Evolutionary conservation across 2,113 vertebrate genomes (phyloP), one percentile per base, ranked within the genome.

Genomic region (Cephalopholis sonnerati): DNA sequence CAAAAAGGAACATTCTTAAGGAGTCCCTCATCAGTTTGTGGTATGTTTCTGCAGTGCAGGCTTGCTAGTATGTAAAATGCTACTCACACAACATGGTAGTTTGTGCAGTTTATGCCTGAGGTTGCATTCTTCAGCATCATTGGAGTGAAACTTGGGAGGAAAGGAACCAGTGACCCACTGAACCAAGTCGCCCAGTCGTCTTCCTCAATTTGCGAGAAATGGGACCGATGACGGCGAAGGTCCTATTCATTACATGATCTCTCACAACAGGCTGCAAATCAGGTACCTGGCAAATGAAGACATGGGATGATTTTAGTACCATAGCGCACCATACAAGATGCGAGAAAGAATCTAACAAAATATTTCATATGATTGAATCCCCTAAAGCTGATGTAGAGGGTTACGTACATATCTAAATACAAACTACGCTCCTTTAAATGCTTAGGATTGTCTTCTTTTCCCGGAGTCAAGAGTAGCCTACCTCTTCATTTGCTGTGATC

Each of bases 31-130:
- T 20, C 3, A 39, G 22, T 57, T 25, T n/a, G n/a, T n/a, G n/a
- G 39, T 7, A 39, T 9, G 3, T 61, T 29, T 64, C n/a, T 46
- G 20, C 4, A n/a, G 32, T 8, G 20, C n/a, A 22, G 3, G 32
- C 1, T 59, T 18, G 25, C 25, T 44, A 53, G 53, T 59, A 58
- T 25, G 6, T 9, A 10, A 54, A 41, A 55, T 17, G 18, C 3
- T 36, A 87, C 86, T 77, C 65, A 91, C 88, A 91, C 69, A 9
- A 88, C 46, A 1, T 53, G 29, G 86, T 88, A n/a, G 70, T 68
- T 83, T 44, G 70, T 82, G 74, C 90, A 88, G 77, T 22, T 79
- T 11, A 79, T 41, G 25, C 36, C n/a, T 66, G 74, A 39, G 44
- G 68, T n/a, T 59, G 77, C 70, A 24, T 17, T 65, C 36, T 36